Base-by-base conservation (phyloP, 2,113 vertebrate genomes). In the Erythrocercus mccallii region DNA sequence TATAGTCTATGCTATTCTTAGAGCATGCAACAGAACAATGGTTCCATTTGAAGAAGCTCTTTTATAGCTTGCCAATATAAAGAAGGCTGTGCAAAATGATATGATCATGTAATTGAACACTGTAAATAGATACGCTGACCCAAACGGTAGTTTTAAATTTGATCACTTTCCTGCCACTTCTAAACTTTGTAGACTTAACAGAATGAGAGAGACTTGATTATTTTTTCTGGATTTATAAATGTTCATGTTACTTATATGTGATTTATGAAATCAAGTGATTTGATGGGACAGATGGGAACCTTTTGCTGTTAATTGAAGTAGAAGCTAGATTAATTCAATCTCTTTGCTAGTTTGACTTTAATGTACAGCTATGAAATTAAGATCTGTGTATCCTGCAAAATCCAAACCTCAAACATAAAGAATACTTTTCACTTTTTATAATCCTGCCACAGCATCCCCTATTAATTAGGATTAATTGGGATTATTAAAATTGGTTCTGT, bases 11-110 rank as follows among this genome's bases (percentile, higher is more conserved):
- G 91, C 94, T 97, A 97, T 97, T 97, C 91, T 95, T 97, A 92
- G 96, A 78, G 72, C 2, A 3, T 71, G 30, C 48, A 84, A 73
- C 78, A 92, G 94, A 97, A 96, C 95, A 97, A 95, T 93, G 57
- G 86, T 35, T 95, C 85, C 90, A 88, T 95, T 97, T 0, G 94
- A 92, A 96, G 70, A 91, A 65, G 84, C 61, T 92, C 96, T 97
- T 97, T 97, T 88, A 96, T 95, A 95, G 85, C 76, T 92, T 96
- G 95, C 95, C 96, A 97, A 92, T 96, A 66, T 97, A 96, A 96
- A 96, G 96, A 96, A 96, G 93, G 76, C 95, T 96, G 94, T 92
- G 80, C 60, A 54, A 93, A 96, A 97, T 90, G 94, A 96, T 97
- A 97, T 84, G 94, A 89, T 89, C 94, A 15, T 91, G 77, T 95